These are phyloP conservation scores for Homalodisca vitripennis DNA, from an alignment of 1,140 invertebrate species.

Conservation along the genomic window DNA sequence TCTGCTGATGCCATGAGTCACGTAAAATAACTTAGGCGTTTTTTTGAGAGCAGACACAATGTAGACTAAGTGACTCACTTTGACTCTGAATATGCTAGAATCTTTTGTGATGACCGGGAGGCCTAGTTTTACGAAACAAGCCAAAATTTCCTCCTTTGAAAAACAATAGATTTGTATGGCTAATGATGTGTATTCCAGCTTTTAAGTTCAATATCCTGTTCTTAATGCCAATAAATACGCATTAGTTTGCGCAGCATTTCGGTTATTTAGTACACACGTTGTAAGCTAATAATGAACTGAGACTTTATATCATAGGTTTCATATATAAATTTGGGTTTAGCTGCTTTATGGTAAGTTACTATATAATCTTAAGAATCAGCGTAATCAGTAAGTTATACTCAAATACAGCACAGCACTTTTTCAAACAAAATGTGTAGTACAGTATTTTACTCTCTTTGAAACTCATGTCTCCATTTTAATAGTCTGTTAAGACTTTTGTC, in stretches of 20 bases:
- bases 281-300: no score
- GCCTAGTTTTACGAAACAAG: conserved; percentile 7
- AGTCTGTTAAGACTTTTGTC: neutral
- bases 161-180: neutral
- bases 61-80: neutral
- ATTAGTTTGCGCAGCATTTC: no score
- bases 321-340: neutral
- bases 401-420: neutral
- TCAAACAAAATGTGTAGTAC: no score
- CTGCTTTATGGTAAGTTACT: no score
- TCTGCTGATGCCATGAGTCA: neutral
- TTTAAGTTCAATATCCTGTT: no score
- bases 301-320: neutral
- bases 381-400: no score
- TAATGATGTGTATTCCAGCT: no score
- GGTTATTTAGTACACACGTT: no score
- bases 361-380: no score
- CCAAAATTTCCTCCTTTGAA: neutral
- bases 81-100: neutral
- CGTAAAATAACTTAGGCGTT: neutral
- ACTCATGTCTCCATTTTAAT: neutral
- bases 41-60: neutral
- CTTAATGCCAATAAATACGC: no score
- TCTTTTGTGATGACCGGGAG: conserved; percentile 7
- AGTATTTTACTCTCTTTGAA: no score